Conservation (phyloP, 2,113 vertebrate species). For the Drymodes brunneopygia region DNA sequence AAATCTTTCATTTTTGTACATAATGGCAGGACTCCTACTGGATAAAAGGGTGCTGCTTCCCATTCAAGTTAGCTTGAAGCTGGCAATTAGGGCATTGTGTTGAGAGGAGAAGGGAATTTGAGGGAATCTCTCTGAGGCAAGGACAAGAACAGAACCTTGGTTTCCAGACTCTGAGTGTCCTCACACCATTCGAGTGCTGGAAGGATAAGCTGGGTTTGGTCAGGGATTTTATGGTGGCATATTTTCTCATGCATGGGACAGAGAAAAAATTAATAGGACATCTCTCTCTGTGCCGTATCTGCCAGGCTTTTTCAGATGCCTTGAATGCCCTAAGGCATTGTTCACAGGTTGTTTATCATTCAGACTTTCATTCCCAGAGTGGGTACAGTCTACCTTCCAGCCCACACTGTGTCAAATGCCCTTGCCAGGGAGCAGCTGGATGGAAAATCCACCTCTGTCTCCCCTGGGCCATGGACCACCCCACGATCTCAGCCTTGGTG, state of each 20-base stretch:
- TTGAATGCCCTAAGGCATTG: background rate
- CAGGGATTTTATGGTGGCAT: background rate
- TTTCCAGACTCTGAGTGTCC: background rate
- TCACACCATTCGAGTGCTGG: background rate
- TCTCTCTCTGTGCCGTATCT: background rate
- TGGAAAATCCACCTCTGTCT: background rate
- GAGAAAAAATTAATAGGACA: background rate
- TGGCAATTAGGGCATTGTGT: background rate
- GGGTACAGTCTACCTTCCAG: background rate
- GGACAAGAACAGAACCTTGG: background rate
- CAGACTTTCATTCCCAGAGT: background rate
- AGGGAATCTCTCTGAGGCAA: background rate
- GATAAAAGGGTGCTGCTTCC: background rate
- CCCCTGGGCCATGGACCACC: background rate
- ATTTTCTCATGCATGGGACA: background rate
- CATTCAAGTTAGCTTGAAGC: background rate
- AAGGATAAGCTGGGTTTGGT: background rate
- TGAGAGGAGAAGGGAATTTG: background rate
- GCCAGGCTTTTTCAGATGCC: background rate
- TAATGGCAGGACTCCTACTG: conserved; percentile 2
- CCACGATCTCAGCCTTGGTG: background rate
- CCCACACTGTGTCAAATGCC: background rate
- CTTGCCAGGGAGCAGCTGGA: background rate
- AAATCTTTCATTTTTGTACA: conserved; percentile 9
- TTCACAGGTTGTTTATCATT: background rate